Evolutionary conservation across 2,888 invertebrate genomes (phyloP).

Genomic region (Amiota communis): DNA sequence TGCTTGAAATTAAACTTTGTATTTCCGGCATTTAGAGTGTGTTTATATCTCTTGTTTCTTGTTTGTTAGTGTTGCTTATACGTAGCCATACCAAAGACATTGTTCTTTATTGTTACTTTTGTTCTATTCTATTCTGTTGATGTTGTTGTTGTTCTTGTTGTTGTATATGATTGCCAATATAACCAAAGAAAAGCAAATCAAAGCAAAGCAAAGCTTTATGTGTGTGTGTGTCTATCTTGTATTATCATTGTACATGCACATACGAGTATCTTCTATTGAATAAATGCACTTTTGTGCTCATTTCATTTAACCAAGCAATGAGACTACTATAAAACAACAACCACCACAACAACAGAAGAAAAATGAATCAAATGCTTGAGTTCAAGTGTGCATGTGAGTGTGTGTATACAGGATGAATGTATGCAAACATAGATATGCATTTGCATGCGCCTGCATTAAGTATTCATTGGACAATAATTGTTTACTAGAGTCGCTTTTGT

Average conservation of each 20-base stretch:
- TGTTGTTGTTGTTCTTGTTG: not conserved
- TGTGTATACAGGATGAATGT: no score
- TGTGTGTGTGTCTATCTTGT: not conserved
- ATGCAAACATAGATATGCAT: not conserved
- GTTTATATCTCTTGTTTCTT: constrained; percentile 20
- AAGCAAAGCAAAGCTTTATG: no score
- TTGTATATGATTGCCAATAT: no score
- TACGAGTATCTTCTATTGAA: not conserved
- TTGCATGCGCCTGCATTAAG: not conserved
- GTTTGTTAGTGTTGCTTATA: constrained; percentile 33
- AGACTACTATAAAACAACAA: no score
- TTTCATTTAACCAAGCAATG: not conserved
- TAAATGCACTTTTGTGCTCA: constrained; percentile 14
- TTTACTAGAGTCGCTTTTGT: not conserved
- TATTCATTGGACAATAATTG: constrained; percentile 20
- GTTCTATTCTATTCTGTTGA: not conserved
- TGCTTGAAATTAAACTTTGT: constrained; percentile 22
- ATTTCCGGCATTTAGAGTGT: constrained; percentile 15
- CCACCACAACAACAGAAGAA: no score
- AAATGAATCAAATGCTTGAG: no score
- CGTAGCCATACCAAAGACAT: not conserved
- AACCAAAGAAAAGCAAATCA: no score
- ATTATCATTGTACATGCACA: not conserved
- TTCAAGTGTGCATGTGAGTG: no score
- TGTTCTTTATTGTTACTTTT: constrained; percentile 2